These are phyloP conservation scores for Diglossa cyanea DNA, from an alignment of 2,797 vertebrate species.

Conservation along the genomic window DNA sequence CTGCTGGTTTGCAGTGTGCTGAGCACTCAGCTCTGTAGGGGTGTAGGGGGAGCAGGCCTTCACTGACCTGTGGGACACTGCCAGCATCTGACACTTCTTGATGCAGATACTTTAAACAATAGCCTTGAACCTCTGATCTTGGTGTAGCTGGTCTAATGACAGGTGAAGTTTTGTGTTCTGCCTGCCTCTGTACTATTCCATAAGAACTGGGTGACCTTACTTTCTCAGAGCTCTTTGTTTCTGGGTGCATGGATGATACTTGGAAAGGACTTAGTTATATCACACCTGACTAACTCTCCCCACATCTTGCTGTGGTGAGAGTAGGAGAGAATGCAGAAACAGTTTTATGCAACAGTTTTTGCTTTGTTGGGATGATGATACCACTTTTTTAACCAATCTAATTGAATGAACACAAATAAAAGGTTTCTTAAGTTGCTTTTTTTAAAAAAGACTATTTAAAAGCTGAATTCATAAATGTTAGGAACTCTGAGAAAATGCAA, in stretches of 20 bases:
- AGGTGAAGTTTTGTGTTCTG: neutral
- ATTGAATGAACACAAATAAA: neutral
- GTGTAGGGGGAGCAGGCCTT: neutral
- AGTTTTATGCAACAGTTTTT: neutral
- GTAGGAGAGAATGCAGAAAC: neutral
- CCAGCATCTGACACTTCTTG: neutral
- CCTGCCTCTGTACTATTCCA: neutral
- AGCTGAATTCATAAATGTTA: neutral
- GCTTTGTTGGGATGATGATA: neutral
- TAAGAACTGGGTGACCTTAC: neutral
- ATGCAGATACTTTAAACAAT: neutral
- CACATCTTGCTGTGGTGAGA: neutral
- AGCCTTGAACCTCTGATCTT: neutral
- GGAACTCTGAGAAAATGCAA: neutral
- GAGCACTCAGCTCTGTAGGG: too few relatives aligned
- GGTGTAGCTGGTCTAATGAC: neutral
- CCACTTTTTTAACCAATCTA: neutral
- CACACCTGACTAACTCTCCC: neutral
- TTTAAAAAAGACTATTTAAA: neutral
- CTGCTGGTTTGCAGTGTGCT: neutral
- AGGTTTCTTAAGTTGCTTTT: neutral
- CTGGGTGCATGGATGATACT: neutral
- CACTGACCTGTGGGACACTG: neutral
- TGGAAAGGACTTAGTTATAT: neutral
- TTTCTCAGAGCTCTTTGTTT: neutral